A percentile compares a stretch with the other conserved stretches of the same genome.
Conservation (phyloP, 2,113 vertebrate genomes). For the Callipepla squamata region DNA sequence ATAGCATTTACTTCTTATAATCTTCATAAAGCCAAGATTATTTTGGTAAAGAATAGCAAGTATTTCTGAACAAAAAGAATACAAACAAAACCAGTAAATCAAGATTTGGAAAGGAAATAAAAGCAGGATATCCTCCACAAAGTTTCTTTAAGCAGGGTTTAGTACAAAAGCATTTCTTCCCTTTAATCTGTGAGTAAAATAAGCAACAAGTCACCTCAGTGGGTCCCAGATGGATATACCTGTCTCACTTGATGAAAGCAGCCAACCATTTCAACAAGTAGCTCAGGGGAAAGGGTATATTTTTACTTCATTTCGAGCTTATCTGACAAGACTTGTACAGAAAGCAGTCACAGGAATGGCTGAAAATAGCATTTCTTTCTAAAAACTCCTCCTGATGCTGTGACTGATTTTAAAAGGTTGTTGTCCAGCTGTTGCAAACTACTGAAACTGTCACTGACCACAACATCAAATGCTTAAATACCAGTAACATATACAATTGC, state of each 20-base stretch:
- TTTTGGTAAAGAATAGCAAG: neutral
- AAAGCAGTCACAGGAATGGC: neutral
- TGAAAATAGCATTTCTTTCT: neutral
- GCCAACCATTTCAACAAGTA: neutral
- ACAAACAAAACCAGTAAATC: neutral
- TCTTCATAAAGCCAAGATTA: neutral
- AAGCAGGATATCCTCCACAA: neutral
- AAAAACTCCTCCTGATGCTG: neutral
- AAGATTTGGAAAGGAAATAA: neutral
- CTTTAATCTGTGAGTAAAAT: neutral
- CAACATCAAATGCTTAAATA: neutral
- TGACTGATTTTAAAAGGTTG: neutral
- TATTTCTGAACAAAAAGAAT: neutral
- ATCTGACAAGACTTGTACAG: neutral
- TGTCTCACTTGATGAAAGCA: neutral
- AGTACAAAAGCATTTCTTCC: neutral
- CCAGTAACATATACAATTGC: neutral
- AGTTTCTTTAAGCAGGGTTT: neutral
- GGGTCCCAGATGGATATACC: neutral
- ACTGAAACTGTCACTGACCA: neutral
- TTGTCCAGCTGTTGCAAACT: neutral
- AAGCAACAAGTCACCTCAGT: neutral
- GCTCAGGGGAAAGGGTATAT: rapidly evolving
- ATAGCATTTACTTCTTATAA: neutral
- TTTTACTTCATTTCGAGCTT: neutral